phyloP scores from a whole-genome alignment of 2,113 vertebrate genomes.

The Anolis sagrei region DNA sequence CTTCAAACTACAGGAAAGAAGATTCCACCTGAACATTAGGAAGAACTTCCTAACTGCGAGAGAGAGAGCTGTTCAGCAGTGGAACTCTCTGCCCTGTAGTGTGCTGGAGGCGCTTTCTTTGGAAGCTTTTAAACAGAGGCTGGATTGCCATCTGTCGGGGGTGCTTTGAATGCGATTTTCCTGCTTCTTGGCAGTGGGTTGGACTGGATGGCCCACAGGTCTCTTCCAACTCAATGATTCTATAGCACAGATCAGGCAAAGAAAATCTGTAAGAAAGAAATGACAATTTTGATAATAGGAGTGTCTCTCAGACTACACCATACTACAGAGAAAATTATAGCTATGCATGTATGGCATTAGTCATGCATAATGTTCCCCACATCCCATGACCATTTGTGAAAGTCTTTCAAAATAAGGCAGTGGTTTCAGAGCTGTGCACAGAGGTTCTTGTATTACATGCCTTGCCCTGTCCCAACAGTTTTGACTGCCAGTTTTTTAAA shows the following conservation, averaged over 20 bases:
- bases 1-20: too few relatives aligned
- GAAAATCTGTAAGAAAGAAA: neutral
- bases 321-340: neutral
- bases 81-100: too few relatives aligned
- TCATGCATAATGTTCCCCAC: neutral
- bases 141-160: too few relatives aligned
- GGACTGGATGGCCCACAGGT: too few relatives aligned
- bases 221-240: too few relatives aligned
- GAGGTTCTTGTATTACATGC: conserved; percentile 16
- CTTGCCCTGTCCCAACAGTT: neutral
- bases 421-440: neutral
- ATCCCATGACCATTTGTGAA: neutral
- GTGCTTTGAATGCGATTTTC: too few relatives aligned
- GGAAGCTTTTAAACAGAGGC: too few relatives aligned
- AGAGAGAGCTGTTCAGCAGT: too few relatives aligned
- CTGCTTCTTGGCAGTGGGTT: too few relatives aligned
- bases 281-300: neutral
- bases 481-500: conserved; percentile 33
- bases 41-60: too few relatives aligned
- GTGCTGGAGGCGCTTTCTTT: too few relatives aligned
- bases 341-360: neutral
- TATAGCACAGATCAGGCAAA: neutral
- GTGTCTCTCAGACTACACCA: neutral
- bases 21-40: too few relatives aligned
- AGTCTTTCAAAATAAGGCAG: conserved; percentile 32